Base-by-base conservation (phyloP, 2,797 vertebrate genomes). In the Falco biarmicus region DNA sequence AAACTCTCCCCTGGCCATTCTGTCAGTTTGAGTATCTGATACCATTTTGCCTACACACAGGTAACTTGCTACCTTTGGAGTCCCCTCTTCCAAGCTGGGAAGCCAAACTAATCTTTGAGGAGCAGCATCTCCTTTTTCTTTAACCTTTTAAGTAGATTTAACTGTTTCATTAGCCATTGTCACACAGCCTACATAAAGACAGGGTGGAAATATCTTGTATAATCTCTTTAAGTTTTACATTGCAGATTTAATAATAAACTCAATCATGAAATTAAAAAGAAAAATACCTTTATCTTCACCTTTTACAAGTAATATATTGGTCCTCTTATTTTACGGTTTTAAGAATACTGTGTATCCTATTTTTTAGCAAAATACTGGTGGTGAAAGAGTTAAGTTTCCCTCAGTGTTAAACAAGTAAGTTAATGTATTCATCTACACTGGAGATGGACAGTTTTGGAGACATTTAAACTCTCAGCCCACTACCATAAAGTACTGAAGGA, bases 331-430 rank as follows among this genome's bases (percentile, higher is more conserved):
- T 87, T 66, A 45, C 34, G 53, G 13, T 57, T 81, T 73, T 45
- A 75, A 78, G 25, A 12, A 8, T 39, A 39, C 9, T 19, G 1
- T 26, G 3, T 65, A 66, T 63, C 10, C 22, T 63, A 10, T 17
- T 57, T 89, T 89, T 80, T 77, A 68, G 29, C 29, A 80, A 80
- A 84, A 53, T 87, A 21, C 10, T 56, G 18, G 37, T 63, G 21
- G 6, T 94, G 84, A 83, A 92, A 75, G 81, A 75, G 93, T 95
- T 96, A 93, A 94, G 5, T 87, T 53, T 80, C 2, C 31, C 9
- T 80, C 64, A 28, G 19, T 56, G 20, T 87, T 85, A 53, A 69
- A 70, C 63, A 79, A 56, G 16, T 39, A 47, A 34, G 14, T 50
- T 41, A 66, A 31, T 14, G 2, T 48, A 32, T 84, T 89, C 15